Evolutionary conservation across 2,888 invertebrate species (phyloP).

Genomic region (Meandrusa payeni): DNA sequence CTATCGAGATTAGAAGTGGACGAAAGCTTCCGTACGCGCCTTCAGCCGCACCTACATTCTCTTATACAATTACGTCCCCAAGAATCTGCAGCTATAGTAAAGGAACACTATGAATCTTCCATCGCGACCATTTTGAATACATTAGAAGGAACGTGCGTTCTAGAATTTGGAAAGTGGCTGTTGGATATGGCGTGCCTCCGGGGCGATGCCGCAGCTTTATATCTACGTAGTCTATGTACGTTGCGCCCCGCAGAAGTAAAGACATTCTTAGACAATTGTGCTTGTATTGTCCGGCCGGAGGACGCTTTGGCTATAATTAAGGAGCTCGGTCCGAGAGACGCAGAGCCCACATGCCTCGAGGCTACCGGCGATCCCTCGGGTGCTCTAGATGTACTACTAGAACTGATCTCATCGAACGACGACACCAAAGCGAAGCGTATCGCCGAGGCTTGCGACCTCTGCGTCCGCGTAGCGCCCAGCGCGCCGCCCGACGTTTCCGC

Average conservation of each 20-base stretch:
- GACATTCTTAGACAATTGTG: constrained; percentile 48
- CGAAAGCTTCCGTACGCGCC: constrained; percentile 29
- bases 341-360: constrained; percentile 64
- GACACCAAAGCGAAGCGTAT: constrained; percentile 35
- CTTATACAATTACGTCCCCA: constrained; percentile 51
- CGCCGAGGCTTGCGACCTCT: constrained; percentile 49
- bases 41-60: constrained; percentile 41
- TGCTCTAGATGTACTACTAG: constrained; percentile 56
- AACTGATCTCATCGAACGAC: constrained; percentile 37
- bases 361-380: constrained; percentile 60
- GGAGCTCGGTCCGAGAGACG: constrained; percentile 47
- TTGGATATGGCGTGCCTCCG: constrained; percentile 46
- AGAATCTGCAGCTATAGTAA: constrained; percentile 52
- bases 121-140: constrained; percentile 37
- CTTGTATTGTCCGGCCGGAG: constrained; percentile 62
- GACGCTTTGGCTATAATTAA: constrained; percentile 56
- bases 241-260: constrained; percentile 45
- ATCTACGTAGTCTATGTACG: constrained; percentile 53
- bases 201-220: constrained; percentile 50
- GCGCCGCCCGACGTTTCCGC: constrained; percentile 43
- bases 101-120: constrained; percentile 41
- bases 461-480: constrained; percentile 50
- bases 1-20: constrained; percentile 41
- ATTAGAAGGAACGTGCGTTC: constrained; percentile 35
- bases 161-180: constrained; percentile 50